Evolutionary conservation across 2,113 vertebrate genomes (phyloP), one percentile per base, ranked within the genome.

Genomic region (Semnornis frantzii): DNA sequence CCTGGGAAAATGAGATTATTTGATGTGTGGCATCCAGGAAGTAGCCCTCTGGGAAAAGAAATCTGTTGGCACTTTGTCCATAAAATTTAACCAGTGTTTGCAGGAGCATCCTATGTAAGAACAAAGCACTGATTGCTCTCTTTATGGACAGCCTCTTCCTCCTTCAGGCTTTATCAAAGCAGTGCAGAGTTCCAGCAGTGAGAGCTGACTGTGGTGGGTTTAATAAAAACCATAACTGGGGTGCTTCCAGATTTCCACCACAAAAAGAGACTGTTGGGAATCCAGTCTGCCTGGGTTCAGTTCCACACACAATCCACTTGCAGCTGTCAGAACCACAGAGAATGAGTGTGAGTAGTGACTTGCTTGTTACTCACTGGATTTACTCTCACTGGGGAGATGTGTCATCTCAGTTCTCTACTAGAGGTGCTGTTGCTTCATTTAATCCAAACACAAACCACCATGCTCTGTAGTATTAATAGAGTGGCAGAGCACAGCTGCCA

Each of bases 81-180:
- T 74, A 27, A 87, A 71, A 91, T 69, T 74, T 48, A 86, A 66
- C 42, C 44, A 34, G 18, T 33, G 86, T 83, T 90, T 83, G 81
- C 72, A 83, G 65, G 52, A 94, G 52, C 30, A 28, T 62, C 58
- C 54, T 62, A 13, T 16, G 5, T 14, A 63, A 39, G 48, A 81
- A 37, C n/a, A 92, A 82, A 85, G 54, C 37, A 30, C 18, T 1
- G 7, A 37, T 72, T 48, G 30, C 44, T 37, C 19, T 2, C n/a
- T n/a, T 55, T 27, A 7, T 19, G 15, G 25, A 70, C 52, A 79
- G 15, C n/a, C 24, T 74, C 72, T 88, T 50, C 34, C 39, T 83
- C 42, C 24, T 68, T 64, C 28, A 50, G 68, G 10, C 28, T 48
- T 58, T 89, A 65, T 25, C 37, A 75, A 27, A 87, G n/a, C 23